phyloP scores from a whole-genome alignment of 1,140 invertebrate species.

The Nymphalis io region DNA sequence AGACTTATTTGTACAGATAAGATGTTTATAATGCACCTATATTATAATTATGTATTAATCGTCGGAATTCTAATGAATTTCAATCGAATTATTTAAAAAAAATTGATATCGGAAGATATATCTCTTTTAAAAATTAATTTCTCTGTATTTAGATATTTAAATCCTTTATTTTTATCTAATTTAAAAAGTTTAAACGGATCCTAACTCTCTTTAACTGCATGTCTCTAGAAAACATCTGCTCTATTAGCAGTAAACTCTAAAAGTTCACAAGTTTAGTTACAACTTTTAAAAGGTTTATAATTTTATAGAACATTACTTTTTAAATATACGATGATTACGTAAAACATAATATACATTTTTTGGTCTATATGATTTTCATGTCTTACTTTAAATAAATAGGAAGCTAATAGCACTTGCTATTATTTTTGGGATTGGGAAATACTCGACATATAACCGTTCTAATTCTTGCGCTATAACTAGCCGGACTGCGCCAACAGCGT shows the following conservation, averaged over 20 bases:
- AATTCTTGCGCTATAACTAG: slow-evolving; percentile 16
- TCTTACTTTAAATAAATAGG: slow-evolving; percentile 12
- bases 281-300: not conserved
- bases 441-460: slow-evolving; percentile 13
- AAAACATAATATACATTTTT: not conserved
- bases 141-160: not conserved
- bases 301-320: not conserved
- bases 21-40: no score
- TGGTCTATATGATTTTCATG: not conserved
- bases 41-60: no score
- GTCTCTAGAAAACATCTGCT: not conserved
- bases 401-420: not conserved
- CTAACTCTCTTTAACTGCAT: slow-evolving; percentile 1
- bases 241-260: slow-evolving; percentile 5
- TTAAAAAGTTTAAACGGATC: not conserved
- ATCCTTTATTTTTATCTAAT: slow-evolving; percentile 1
- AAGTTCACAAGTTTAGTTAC: slow-evolving; percentile 1
- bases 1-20: not conserved
- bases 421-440: slow-evolving; percentile 16
- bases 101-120: no score
- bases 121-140: no score
- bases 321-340: not conserved
- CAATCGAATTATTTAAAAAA: not conserved
- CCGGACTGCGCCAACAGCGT: slow-evolving; percentile 3
- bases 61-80: no score